These are phyloP conservation scores for Teleogryllus occipitalis DNA, from an alignment of 1,140 invertebrate genomes.

Conservation along the genomic window DNA sequence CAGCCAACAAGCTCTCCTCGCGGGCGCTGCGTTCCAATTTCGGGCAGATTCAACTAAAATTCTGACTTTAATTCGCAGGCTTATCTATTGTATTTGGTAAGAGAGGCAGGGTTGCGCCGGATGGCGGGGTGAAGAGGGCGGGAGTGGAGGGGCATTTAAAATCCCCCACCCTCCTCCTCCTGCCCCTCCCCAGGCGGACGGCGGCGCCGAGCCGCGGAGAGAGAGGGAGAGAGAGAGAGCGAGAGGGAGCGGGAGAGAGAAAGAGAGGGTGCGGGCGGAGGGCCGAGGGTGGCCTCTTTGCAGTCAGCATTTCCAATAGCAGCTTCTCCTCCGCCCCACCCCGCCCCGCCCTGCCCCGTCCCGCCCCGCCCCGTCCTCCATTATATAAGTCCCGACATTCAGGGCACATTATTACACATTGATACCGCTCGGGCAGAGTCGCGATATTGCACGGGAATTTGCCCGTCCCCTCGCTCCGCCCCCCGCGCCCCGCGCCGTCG, in stretches of 20 bases:
- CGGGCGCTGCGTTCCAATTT: conserved; percentile 22
- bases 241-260: background rate
- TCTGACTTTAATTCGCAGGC: conserved; percentile 25
- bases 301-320: conserved; percentile 18
- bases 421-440: conserved; percentile 8
- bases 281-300: conserved; percentile 15
- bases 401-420: conserved; percentile 19
- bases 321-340: background rate
- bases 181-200: background rate
- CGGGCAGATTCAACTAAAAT: conserved; percentile 24
- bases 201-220: background rate
- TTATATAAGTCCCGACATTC: conserved; percentile 22
- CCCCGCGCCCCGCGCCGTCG: too few relatives aligned
- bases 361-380: conserved; percentile 9
- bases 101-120: conserved; percentile 12
- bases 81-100: conserved; percentile 25
- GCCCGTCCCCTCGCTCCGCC: background rate
- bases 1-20: conserved; percentile 23
- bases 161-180: background rate
- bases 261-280: too few relatives aligned
- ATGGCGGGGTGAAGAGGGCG: background rate
- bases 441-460: conserved; percentile 19
- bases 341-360: background rate
- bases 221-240: too few relatives aligned
- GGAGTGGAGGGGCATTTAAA: conserved; percentile 17